Evolutionary conservation across 2,888 invertebrate genomes (phyloP).

Genomic region (Acleris laterana): DNA sequence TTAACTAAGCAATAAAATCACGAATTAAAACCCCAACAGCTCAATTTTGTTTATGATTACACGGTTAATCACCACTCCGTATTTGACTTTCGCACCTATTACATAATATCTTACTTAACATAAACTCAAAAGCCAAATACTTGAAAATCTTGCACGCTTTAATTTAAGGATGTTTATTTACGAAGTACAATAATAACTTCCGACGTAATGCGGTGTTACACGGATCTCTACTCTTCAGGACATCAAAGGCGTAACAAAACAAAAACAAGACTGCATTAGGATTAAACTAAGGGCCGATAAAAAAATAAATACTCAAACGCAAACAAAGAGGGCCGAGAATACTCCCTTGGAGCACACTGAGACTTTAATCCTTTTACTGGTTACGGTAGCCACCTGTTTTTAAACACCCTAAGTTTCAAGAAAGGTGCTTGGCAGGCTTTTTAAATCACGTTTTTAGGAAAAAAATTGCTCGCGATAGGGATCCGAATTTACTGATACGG

Average conservation of each 20-base stretch:
- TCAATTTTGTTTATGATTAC: constrained; percentile 14
- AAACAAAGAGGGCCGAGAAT: constrained; percentile 47
- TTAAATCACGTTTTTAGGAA: constrained; percentile 72
- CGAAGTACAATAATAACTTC: constrained; percentile 26
- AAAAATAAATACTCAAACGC: constrained; percentile 50
- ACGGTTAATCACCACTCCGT: constrained; percentile 12
- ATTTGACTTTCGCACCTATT: constrained; percentile 19
- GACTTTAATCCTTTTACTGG: constrained; percentile 57
- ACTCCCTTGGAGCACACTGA: constrained; percentile 49
- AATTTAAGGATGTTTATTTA: constrained; percentile 29
- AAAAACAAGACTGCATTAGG: constrained; percentile 51
- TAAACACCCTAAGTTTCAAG: constrained; percentile 46
- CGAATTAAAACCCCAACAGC: constrained; percentile 15
- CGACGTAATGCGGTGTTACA: constrained; percentile 35
- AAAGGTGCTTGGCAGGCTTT: constrained; percentile 53
- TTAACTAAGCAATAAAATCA: constrained; percentile 14
- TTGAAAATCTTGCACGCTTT: constrained; percentile 12
- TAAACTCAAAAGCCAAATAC: constrained; percentile 17
- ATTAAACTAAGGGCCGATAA: constrained; percentile 52
- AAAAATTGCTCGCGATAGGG: constrained; percentile 71
- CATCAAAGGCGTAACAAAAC: constrained; percentile 46
- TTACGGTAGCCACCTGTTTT: constrained; percentile 55
- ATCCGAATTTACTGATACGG: constrained; percentile 79
- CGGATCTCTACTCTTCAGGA: constrained; percentile 49
- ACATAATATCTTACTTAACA: constrained; percentile 25